Percentiles rank a stretch among this genome's conserved stretches.
Conservation (phyloP, 2,888 invertebrate species). For the Ectemnius lituratus region DNA sequence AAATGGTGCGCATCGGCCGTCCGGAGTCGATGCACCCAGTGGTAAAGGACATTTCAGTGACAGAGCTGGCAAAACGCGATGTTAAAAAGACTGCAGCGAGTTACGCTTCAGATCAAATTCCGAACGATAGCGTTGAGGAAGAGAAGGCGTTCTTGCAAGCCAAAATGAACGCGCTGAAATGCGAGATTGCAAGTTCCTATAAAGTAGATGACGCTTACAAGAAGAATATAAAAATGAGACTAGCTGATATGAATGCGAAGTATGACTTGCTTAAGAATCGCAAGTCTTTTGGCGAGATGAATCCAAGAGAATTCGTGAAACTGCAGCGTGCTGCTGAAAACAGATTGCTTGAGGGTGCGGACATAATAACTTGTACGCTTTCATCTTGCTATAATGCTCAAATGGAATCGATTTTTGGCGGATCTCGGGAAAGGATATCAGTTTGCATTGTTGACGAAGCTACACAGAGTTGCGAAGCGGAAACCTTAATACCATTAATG, state of each 20-base stretch:
- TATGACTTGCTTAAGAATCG: conserved; percentile 54
- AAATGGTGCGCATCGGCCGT: conserved; percentile 85
- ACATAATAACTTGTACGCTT: conserved; percentile 86
- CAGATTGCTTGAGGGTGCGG: conserved; percentile 80
- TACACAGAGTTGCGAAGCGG: conserved; percentile 91
- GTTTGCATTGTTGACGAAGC: conserved; percentile 92
- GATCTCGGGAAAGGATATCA: conserved; percentile 59
- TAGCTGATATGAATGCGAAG: conserved; percentile 44
- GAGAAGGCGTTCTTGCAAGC: conserved; percentile 60
- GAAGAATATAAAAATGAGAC: conserved; percentile 41
- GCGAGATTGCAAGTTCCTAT: conserved; percentile 21
- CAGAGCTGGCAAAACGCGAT: conserved; percentile 79
- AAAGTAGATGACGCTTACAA: conserved; percentile 32
- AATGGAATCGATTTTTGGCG: conserved; percentile 73
- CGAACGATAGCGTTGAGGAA: conserved; percentile 58
- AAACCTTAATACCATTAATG: conserved; percentile 88
- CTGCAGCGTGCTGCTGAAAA: conserved; percentile 67
- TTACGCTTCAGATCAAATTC: conserved; percentile 33
- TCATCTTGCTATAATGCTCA: conserved; percentile 78
- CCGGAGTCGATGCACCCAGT: conserved; percentile 81
- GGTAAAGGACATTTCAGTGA: conserved; percentile 81
- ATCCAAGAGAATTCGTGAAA: conserved; percentile 51
- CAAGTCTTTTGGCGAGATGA: conserved; percentile 27
- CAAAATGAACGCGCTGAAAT: conserved; percentile 57
- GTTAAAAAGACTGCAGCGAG: conserved; percentile 52